phyloP scores from a whole-genome alignment of 2,888 invertebrate genomes.

The Caenorhabditis panamensis region DNA sequence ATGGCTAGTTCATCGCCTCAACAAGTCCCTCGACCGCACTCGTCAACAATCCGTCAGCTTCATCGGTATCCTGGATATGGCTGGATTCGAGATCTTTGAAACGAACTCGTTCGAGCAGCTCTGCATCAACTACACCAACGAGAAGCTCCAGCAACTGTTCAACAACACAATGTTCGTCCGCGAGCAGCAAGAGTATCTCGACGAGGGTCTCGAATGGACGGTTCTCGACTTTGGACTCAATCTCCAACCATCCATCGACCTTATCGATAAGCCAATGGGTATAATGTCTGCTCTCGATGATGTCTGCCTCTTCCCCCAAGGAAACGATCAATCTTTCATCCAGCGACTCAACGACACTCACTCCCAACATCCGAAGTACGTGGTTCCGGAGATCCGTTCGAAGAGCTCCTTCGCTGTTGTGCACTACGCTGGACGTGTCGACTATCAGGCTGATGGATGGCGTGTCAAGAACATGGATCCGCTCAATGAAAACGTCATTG shows the following conservation, averaged over 20 bases:
- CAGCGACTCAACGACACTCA: conserved; percentile 97
- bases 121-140: conserved; percentile 99
- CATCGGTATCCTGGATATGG: conserved; percentile 99
- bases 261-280: conserved; percentile 99
- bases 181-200: conserved; percentile 97
- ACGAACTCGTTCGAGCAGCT: conserved; percentile 98
- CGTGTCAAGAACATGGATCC: conserved; percentile 99
- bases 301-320: conserved; percentile 99
- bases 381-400: conserved; percentile 84
- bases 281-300: conserved; percentile 98
- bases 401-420: conserved; percentile 90
- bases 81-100: conserved; percentile 86
- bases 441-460: conserved; percentile 97
- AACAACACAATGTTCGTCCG: conserved; percentile 99
- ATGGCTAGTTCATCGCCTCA: conserved; percentile 98
- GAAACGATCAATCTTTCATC: conserved; percentile 98
- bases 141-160: conserved; percentile 98
- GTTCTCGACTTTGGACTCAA: conserved; percentile 99
- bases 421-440: conserved; percentile 84
- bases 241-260: conserved; percentile 98
- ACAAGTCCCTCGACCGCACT: conserved; percentile 93
- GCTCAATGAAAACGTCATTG: conserved; percentile 97
- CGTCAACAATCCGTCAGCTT: conserved; percentile 99
- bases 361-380: conserved; percentile 96
- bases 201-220: conserved; percentile 96